Evolutionary conservation across 1,140 invertebrate genomes (phyloP), one percentile per base, ranked within the genome.

Genomic region (Dryas iulia): DNA sequence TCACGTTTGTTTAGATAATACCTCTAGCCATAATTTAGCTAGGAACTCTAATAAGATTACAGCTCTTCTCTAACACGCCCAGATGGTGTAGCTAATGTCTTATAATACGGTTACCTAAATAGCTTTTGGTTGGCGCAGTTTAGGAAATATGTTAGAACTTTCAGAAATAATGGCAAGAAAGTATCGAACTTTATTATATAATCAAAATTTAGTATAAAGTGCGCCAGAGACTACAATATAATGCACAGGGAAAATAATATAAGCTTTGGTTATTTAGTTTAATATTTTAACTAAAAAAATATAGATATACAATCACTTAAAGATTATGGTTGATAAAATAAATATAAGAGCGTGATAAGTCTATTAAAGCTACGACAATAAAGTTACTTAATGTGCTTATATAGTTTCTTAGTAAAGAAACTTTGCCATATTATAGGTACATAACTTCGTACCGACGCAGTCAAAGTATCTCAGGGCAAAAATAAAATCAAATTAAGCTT

Each of bases 401-500:
- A 76, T 79, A 82, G 76, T 82, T 81, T 69, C 60, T 67, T 70
- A 83, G 79, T 78, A 82, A 18, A 47, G 39, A 47, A 79, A 79
- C 67, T 78, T 78, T 59, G 61, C 52, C 58, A 54, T 47, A n/a
- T 47, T 28, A n/a, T n/a, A 21, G 14, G 2, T 47, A 47, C 8
- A 47, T 39, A 52, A 57, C 56, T 63, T 47, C 33, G 47, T 47
- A 56, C 56, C 62, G 69, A 71, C 31, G 69, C 65, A 66, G 59
- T 61, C 71, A 70, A 67, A 71, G 60, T 66, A 71, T 71, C 62
- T n/a, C 25, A 57, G 30, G 24, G 52, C 31, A 61, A 85, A 87
- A 84, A 82, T 82, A 76, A 82, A 83, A 82, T 82, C 72, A 84
- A 85, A 83, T 79, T 80, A 77, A 83, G 73, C 76, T 66, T 66